These are phyloP conservation scores for Cebidichthys violaceus DNA, from an alignment of 2,113 vertebrate species.

Conservation along the genomic window DNA sequence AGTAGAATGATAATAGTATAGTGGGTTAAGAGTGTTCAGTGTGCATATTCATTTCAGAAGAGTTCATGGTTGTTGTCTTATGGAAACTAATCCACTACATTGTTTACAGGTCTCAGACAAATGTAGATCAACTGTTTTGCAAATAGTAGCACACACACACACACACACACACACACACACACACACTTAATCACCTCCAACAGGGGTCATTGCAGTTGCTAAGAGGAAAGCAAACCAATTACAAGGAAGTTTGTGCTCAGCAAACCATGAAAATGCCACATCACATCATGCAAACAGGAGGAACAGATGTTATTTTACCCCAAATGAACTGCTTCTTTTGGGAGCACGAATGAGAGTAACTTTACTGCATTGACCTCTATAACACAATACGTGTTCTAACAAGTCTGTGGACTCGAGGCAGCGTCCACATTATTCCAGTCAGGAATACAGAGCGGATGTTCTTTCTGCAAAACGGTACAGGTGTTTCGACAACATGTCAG, in stretches of 20 bases:
- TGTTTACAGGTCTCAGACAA: slow-evolving; percentile 10
- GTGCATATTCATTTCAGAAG: slow-evolving; percentile 7
- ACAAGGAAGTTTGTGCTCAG: slow-evolving; percentile 70
- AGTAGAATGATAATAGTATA: neutral
- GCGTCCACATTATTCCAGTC: neutral
- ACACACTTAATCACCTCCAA: slow-evolving; percentile 51
- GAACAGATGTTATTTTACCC: slow-evolving; percentile 62
- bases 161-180: neutral
- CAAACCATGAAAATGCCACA: slow-evolving; percentile 71
- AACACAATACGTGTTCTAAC: slow-evolving; percentile 31
- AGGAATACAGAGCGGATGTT: neutral
- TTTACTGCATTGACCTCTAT: slow-evolving; percentile 15
- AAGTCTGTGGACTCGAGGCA: neutral
- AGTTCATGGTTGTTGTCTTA: neutral
- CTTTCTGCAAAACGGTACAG: slow-evolving; percentile 6
- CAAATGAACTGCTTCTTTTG: slow-evolving; percentile 49
- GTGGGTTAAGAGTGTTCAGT: neutral
- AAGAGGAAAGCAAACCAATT: slow-evolving; percentile 69
- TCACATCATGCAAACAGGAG: slow-evolving; percentile 67
- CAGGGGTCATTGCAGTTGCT: slow-evolving; percentile 63
- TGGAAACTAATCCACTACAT: neutral
- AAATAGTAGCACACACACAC: too few relatives aligned
- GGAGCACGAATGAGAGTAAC: slow-evolving; percentile 9
- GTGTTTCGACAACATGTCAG: slow-evolving; percentile 17
- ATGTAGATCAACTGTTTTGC: slow-evolving; percentile 24